Evolutionary conservation across 2,113 vertebrate genomes (phyloP).

Genomic region (Leucoraja erinaceus): DNA sequence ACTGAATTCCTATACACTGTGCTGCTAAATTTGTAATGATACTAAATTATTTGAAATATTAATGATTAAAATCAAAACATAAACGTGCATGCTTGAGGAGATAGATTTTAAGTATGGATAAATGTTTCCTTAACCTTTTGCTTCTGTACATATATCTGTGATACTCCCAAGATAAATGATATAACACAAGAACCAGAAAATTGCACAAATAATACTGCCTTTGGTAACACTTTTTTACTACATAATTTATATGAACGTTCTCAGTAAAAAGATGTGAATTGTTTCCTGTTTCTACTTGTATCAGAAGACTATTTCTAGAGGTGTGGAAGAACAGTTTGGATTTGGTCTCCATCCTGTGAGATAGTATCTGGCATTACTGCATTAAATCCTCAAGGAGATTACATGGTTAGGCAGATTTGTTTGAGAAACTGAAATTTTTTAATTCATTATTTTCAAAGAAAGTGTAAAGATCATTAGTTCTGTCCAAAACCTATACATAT

Average conservation of each 20-base stretch:
- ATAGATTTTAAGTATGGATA: not conserved
- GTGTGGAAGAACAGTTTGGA: too few relatives aligned
- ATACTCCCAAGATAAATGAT: constrained; percentile 79
- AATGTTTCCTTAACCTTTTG: constrained; percentile 64
- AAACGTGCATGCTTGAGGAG: not conserved
- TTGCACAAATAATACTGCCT: constrained; percentile 74
- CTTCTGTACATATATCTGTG: constrained; percentile 71
- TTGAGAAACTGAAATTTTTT: too few relatives aligned
- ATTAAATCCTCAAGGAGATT: too few relatives aligned
- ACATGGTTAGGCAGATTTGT: too few relatives aligned
- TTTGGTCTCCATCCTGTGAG: too few relatives aligned
- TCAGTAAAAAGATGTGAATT: not conserved
- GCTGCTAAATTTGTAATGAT: not conserved
- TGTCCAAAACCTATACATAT: not conserved
- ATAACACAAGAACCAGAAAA: constrained; percentile 86
- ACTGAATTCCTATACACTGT: not conserved
- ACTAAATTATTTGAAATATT: not conserved
- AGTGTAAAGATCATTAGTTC: too few relatives aligned
- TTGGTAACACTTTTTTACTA: constrained; percentile 62
- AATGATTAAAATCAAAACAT: not conserved
- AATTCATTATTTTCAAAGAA: too few relatives aligned
- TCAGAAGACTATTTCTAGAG: too few relatives aligned
- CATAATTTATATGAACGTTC: not conserved
- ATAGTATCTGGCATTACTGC: too few relatives aligned
- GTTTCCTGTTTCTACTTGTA: too few relatives aligned